Percentiles rank a stretch among this genome's conserved stretches.
These are phyloP conservation scores for Chionoecetes opilio DNA, from an alignment of 1,140 invertebrate genomes.

Conservation along the genomic window DNA sequence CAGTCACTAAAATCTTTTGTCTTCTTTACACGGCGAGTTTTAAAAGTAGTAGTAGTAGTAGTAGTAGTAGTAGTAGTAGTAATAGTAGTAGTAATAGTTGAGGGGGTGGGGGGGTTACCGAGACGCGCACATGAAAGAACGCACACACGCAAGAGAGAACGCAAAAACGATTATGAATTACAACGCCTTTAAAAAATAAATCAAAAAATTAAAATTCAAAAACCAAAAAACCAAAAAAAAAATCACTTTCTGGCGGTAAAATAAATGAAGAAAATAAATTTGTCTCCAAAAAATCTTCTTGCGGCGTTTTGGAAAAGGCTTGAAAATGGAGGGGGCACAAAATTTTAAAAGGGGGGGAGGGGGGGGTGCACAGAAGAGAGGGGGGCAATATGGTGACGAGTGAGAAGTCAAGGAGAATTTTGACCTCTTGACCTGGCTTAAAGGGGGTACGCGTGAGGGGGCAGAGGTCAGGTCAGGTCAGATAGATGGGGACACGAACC, in stretches of 20 bases:
- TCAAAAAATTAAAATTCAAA: neutral
- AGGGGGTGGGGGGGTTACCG: neutral
- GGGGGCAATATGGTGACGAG: too few relatives aligned
- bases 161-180: too few relatives aligned
- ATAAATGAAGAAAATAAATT: neutral
- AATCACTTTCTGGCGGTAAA: neutral
- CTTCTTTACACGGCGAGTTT: neutral
- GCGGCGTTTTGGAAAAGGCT: neutral
- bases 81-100: conserved; percentile 11
- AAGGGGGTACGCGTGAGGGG: neutral
- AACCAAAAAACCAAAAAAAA: neutral
- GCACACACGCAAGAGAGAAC: too few relatives aligned
- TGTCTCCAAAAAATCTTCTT: neutral
- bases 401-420: neutral
- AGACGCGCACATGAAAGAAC: too few relatives aligned
- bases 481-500: neutral
- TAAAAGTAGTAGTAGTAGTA: neutral
- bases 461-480: neutral
- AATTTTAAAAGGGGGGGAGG: neutral
- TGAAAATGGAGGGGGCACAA: neutral
- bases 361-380: neutral
- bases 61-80: neutral
- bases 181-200: neutral
- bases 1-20: too few relatives aligned
- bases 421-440: conserved; percentile 12